Conservation (phyloP, 2,797 vertebrate species). For the Staurois parvus region DNA sequence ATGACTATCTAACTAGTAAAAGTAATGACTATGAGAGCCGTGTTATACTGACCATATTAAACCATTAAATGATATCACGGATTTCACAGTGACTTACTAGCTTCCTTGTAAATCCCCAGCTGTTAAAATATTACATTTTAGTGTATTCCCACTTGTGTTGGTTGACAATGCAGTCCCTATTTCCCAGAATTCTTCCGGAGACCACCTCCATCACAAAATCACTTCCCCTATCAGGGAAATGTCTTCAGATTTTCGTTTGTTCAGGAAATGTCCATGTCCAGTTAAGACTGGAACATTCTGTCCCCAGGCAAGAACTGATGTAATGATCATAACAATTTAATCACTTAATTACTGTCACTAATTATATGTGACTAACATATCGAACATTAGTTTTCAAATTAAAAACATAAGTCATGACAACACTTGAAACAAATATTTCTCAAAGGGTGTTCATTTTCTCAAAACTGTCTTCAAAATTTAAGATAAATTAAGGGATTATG, state of each 20-base stretch:
- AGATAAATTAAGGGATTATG: neutral
- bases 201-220: slow-evolving; percentile 39
- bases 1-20: neutral
- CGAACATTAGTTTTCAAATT: slow-evolving; percentile 23
- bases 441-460: slow-evolving; percentile 5
- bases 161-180: slow-evolving; percentile 54
- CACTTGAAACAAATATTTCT: slow-evolving; percentile 14
- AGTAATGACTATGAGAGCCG: neutral
- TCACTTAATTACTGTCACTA: slow-evolving; percentile 51
- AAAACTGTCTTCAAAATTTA: slow-evolving; percentile 10
- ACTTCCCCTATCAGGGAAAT: slow-evolving; percentile 57
- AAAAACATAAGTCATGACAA: slow-evolving; percentile 13
- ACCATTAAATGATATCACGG: slow-evolving; percentile 26
- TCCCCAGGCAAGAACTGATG: slow-evolving; percentile 33
- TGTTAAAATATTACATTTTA: slow-evolving; percentile 48
- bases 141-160: slow-evolving; percentile 61
- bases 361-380: slow-evolving; percentile 47
- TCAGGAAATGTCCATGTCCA: slow-evolving; percentile 61
- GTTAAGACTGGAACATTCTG: slow-evolving; percentile 50
- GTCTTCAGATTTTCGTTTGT: slow-evolving; percentile 43
- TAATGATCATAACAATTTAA: slow-evolving; percentile 19
- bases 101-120: slow-evolving; percentile 44
- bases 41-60: slow-evolving; percentile 2
- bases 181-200: slow-evolving; percentile 65
- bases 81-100: slow-evolving; percentile 49